Evolutionary conservation across 2,888 invertebrate genomes (phyloP).

Genomic region (Thyatira batis): DNA sequence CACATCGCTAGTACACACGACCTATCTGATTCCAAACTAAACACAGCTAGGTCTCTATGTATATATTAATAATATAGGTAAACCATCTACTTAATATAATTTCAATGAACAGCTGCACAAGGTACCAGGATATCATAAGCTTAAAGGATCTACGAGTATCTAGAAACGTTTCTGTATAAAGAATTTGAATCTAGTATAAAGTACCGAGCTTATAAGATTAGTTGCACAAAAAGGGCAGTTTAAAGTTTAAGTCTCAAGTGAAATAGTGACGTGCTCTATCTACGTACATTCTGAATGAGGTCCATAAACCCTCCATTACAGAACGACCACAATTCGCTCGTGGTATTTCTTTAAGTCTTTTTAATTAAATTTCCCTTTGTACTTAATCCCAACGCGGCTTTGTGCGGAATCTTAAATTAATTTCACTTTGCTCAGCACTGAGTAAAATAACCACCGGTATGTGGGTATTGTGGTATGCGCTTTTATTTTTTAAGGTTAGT

Average conservation of each 20-base stretch:
- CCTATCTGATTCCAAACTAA: no score
- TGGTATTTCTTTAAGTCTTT: constrained; percentile 4
- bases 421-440: constrained; percentile 8
- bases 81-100: no score
- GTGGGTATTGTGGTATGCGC: neutral
- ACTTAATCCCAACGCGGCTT: constrained; percentile 6
- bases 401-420: constrained; percentile 17
- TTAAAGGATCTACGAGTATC: neutral
- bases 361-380: constrained; percentile 9
- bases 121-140: neutral
- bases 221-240: neutral
- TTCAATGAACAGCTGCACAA: neutral
- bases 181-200: neutral
- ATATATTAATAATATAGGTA: no score
- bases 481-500: neutral
- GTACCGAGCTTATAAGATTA: neutral
- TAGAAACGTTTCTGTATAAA: no score
- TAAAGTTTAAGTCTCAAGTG: neutral
- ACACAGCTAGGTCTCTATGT: no score
- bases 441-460: neutral
- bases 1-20: no score
- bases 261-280: neutral
- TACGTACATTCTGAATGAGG: neutral
- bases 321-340: neutral
- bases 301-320: neutral